phyloP scores from a whole-genome alignment of 64 coral and sea anemone species.

The Montipora sp. region DNA sequence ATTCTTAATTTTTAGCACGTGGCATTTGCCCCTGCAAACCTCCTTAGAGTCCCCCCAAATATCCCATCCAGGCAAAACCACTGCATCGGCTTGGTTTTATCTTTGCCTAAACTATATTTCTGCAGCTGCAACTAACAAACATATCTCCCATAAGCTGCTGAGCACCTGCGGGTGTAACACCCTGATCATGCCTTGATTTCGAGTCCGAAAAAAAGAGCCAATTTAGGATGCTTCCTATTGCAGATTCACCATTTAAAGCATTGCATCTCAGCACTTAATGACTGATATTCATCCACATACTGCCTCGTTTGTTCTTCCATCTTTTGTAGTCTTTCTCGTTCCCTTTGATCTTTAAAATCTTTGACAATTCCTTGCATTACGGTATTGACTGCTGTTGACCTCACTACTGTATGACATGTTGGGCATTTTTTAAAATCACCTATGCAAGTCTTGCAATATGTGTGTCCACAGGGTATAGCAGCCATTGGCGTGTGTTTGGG shows the following conservation, averaged over 20 bases:
- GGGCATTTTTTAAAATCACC: slow-evolving; percentile 87
- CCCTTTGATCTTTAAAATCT: slow-evolving; percentile 83
- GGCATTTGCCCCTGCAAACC: too few relatives aligned
- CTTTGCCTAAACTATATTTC: too few relatives aligned
- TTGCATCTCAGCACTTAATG: slow-evolving; percentile 79
- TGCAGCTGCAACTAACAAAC: too few relatives aligned
- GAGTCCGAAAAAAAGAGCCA: too few relatives aligned
- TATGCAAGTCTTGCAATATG: slow-evolving; percentile 87
- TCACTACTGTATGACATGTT: slow-evolving; percentile 72
- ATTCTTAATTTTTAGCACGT: too few relatives aligned
- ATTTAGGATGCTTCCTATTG: neutral
- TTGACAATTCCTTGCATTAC: slow-evolving; percentile 88
- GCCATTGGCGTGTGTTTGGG: slow-evolving; percentile 83
- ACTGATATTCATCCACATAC: slow-evolving; percentile 96
- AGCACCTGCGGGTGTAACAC: too few relatives aligned
- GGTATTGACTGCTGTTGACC: slow-evolving; percentile 92
- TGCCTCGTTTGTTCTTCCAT: slow-evolving; percentile 95
- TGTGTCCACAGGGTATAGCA: slow-evolving; percentile 97
- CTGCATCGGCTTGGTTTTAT: too few relatives aligned
- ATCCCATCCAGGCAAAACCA: too few relatives aligned
- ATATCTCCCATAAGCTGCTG: too few relatives aligned
- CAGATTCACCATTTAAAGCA: slow-evolving; percentile 70
- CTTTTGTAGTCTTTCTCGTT: slow-evolving; percentile 89
- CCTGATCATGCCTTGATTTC: too few relatives aligned
- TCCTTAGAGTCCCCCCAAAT: too few relatives aligned